phyloP scores from a whole-genome alignment of 2,888 invertebrate genomes.

The Dryocosmus kuriphilus region DNA sequence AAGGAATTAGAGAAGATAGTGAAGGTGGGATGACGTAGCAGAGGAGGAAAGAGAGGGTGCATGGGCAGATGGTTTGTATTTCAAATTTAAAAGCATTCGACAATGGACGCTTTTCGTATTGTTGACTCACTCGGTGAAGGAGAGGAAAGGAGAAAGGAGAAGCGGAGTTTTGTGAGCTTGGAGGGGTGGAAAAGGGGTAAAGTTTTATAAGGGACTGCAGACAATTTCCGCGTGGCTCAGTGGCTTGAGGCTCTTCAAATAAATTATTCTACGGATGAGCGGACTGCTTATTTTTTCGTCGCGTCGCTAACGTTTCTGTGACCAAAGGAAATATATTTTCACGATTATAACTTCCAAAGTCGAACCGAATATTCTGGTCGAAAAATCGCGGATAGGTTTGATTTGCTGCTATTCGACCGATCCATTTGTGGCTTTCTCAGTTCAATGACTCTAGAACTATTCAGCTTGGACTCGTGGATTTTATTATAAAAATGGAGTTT shows the following conservation, averaged over 20 bases:
- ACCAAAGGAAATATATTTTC: slow-evolving; percentile 23
- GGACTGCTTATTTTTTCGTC: slow-evolving; percentile 71
- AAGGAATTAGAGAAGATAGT: slow-evolving; percentile 45
- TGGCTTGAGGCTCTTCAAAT: slow-evolving; percentile 71
- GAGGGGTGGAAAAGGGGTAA: slow-evolving; percentile 55
- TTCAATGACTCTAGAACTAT: too few relatives aligned
- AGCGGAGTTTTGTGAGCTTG: slow-evolving; percentile 46
- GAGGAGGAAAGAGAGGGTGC: slow-evolving; percentile 44
- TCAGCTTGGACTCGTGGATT: too few relatives aligned
- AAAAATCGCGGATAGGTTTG: background rate
- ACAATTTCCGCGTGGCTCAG: slow-evolving; percentile 73
- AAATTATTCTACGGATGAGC: slow-evolving; percentile 71
- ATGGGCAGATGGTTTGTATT: slow-evolving; percentile 74
- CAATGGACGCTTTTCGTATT: slow-evolving; percentile 74
- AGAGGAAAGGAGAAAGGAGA: slow-evolving; percentile 58
- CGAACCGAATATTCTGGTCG: background rate
- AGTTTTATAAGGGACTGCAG: slow-evolving; percentile 73
- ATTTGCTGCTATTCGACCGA: background rate
- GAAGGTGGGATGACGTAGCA: slow-evolving; percentile 45
- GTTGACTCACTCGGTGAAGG: slow-evolving; percentile 69
- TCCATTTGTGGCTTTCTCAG: too few relatives aligned
- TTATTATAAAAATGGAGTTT: too few relatives aligned
- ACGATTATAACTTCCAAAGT: background rate
- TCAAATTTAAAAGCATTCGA: slow-evolving; percentile 77
- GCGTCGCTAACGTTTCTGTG: slow-evolving; percentile 31